These are phyloP conservation scores for Eupithecia dodoneata DNA, from an alignment of 2,888 invertebrate genomes.

Conservation along the genomic window DNA sequence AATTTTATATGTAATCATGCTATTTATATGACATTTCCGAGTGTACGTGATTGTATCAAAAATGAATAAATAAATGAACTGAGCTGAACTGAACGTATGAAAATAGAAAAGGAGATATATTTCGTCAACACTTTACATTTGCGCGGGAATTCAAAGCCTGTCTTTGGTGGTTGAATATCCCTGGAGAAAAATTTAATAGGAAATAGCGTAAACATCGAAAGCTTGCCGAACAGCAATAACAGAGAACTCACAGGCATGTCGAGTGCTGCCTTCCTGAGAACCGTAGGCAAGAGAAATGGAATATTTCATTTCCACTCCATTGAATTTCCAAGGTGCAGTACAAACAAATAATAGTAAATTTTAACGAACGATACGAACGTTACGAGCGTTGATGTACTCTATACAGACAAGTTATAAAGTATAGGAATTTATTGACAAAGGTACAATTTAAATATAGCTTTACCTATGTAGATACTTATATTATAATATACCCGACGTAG, in stretches of 20 bases:
- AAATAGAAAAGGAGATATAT: neutral
- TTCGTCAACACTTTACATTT: neutral
- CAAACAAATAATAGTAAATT: constrained; percentile 5
- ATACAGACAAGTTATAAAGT: neutral
- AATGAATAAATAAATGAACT: too few relatives aligned
- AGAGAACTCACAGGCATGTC: constrained; percentile 27
- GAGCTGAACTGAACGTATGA: too few relatives aligned
- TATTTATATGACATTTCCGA: too few relatives aligned
- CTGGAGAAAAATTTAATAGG: constrained; percentile 29
- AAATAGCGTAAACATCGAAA: constrained; percentile 30
- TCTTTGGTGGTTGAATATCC: constrained; percentile 12
- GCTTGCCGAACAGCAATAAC: constrained; percentile 32
- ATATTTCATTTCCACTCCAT: constrained; percentile 15
- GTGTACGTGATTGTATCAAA: too few relatives aligned
- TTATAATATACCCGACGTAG: neutral
- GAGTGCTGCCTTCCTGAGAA: constrained; percentile 20
- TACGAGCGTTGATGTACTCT: neutral
- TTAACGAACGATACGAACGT: neutral
- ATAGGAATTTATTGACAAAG: neutral
- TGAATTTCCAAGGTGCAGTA: constrained; percentile 6
- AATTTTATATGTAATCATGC: too few relatives aligned
- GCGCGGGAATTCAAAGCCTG: neutral
- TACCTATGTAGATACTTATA: neutral
- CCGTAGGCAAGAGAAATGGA: constrained; percentile 6
- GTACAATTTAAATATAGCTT: neutral